Base-by-base conservation (phyloP, 2,888 invertebrate genomes). In the Arctia plantaginis region DNA sequence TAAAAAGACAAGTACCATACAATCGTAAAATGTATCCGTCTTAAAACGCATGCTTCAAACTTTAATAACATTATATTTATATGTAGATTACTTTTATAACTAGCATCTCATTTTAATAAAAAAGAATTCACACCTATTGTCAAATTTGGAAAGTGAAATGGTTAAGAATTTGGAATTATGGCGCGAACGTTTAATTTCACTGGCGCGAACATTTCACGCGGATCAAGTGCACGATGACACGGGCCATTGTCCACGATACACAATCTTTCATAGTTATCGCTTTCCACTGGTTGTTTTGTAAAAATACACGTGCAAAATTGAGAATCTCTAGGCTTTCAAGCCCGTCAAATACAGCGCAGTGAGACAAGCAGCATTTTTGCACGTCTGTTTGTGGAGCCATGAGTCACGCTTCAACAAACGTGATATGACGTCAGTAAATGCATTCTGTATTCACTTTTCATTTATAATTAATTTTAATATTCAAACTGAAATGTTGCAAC, bases 311-410 rank as follows among this genome's bases (percentile, higher is more conserved):
- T 15, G 62, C 62, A 13, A 23, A 44, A 44, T 41, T 70, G 47
- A 27, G 65, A 70, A 73, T 80, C 67, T 78, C 44, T 80, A 51
- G 69, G 66, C 30, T 80, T 78, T 67, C 30, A 68, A 75, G 69
- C 71, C 47, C 65, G 75, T 73, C 55, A 74, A 76, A 72, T 71
- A 73, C 66, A 73, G 35, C 65, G 69, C 64, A 64, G 1, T 69
- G 77, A 69, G 77, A 79, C 83, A 81, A 85, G 80, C 86, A 81
- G 87, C 90, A 93, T 92, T 88, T 91, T 87, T 90, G 89, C 92
- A 92, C 92, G 92, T 92, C 86, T 85, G 69, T 68, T 73, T 51
- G 51, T 55, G 44, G 62, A 65, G 76, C 70, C 65, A 73, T 84
- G 85, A 79, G 74, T 81, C 85, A 87, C 77, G 82, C 78, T 73